These are phyloP conservation scores for Ametastegia equiseti DNA, from an alignment of 2,888 invertebrate genomes.

Conservation along the genomic window DNA sequence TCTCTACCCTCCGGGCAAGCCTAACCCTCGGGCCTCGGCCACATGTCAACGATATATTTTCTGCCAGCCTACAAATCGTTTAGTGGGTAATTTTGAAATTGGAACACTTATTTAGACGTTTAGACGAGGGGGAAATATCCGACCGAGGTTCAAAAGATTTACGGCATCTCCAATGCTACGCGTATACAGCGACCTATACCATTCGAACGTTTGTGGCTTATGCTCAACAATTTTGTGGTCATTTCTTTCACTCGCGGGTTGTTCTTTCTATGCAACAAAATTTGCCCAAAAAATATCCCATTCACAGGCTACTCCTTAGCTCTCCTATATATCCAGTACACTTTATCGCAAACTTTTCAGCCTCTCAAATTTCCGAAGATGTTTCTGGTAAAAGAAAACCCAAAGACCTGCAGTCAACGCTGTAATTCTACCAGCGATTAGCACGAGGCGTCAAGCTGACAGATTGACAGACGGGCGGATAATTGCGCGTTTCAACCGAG, in stretches of 20 bases:
- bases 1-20: constrained; percentile 54
- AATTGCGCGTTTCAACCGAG: constrained; percentile 19
- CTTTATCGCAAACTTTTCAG: background rate
- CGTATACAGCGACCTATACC: too few relatives aligned
- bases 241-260: constrained; percentile 26
- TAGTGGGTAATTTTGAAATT: constrained; percentile 75
- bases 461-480: constrained; percentile 27
- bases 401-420: background rate
- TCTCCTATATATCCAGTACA: background rate
- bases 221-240: constrained; percentile 29
- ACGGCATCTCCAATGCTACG: constrained; percentile 37
- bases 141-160: constrained; percentile 48
- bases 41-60: constrained; percentile 75
- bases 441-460: constrained; percentile 21
- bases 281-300: background rate
- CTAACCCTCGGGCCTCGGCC: constrained; percentile 60
- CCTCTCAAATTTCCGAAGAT: background rate
- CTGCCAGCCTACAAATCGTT: constrained; percentile 74
- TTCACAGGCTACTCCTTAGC: background rate
- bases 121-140: constrained; percentile 68
- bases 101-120: constrained; percentile 76
- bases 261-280: background rate
- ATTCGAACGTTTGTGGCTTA: constrained; percentile 16
- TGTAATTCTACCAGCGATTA: constrained; percentile 26
- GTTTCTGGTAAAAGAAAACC: background rate